phyloP scores from a whole-genome alignment of 92 coral and sea anemone species.

The Actinernus sp. region DNA sequence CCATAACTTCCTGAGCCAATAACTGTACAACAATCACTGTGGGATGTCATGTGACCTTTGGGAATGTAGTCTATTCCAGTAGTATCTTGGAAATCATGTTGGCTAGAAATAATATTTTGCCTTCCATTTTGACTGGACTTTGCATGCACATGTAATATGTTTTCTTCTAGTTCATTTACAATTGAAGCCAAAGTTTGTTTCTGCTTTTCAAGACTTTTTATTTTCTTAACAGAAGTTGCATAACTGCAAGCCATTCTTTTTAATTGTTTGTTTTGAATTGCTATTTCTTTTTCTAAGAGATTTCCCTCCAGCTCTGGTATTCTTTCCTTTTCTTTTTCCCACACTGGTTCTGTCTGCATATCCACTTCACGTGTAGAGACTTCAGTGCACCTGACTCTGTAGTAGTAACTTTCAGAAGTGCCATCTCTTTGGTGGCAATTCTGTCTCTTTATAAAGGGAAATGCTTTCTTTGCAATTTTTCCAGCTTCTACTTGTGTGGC shows the following conservation, averaged over 20 bases:
- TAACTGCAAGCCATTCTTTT: slow-evolving; percentile 12
- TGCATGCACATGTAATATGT: background rate
- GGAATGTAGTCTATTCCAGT: slow-evolving; percentile 5
- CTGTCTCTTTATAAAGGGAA: slow-evolving; percentile 48
- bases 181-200: slow-evolving; percentile 15
- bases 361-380: background rate
- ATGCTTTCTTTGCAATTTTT: slow-evolving; percentile 26
- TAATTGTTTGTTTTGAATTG: background rate
- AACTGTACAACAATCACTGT: background rate
- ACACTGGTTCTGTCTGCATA: too few species aligned
- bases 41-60: background rate
- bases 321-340: background rate
- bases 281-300: slow-evolving; percentile 18
- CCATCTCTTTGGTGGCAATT: slow-evolving; percentile 35
- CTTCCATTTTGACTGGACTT: background rate
- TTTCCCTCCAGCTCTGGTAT: background rate
- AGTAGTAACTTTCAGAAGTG: slow-evolving; percentile 21
- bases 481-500: slow-evolving; percentile 20
- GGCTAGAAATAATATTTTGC: background rate
- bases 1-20: slow-evolving; percentile 39
- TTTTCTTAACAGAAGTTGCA: slow-evolving; percentile 6
- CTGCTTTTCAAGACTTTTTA: slow-evolving; percentile 39
- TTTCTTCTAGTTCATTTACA: slow-evolving; percentile 28
- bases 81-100: slow-evolving; percentile 1
- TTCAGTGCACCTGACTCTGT: slow-evolving; percentile 8